phyloP scores from a whole-genome alignment of 2,888 invertebrate genomes.

The Cryptocephalus moraei region DNA sequence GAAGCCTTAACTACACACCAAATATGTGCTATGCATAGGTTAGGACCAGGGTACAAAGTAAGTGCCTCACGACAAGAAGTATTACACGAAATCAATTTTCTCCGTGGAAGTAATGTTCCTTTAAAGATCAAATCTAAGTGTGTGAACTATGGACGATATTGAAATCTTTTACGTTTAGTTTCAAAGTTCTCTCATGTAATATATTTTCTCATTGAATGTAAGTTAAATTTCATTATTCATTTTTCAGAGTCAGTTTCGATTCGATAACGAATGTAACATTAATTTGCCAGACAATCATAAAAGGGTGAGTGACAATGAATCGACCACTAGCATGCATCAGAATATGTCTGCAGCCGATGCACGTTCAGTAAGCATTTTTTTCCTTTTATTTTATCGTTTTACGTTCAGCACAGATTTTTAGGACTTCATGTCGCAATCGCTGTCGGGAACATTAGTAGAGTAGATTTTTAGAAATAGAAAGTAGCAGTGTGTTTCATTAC shows the following conservation, averaged over 20 bases:
- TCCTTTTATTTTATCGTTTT: constrained; percentile 18
- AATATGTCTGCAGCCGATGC: constrained; percentile 34
- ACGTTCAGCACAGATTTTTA: constrained; percentile 3
- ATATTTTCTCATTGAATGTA: constrained; percentile 1
- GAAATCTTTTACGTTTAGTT: neutral
- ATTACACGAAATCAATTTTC: neutral
- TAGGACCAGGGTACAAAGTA: constrained; percentile 98
- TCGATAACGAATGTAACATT: constrained; percentile 98
- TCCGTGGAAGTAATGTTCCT: too few relatives aligned
- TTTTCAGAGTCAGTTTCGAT: constrained; percentile 96
- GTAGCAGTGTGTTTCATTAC: too few relatives aligned
- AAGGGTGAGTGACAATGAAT: constrained; percentile 72
- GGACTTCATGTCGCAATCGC: too few relatives aligned
- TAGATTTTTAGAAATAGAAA: too few relatives aligned
- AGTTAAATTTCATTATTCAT: constrained; percentile 12
- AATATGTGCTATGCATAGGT: constrained; percentile 95
- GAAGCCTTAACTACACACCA: constrained; percentile 96
- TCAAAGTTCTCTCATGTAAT: too few relatives aligned
- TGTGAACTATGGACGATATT: too few relatives aligned
- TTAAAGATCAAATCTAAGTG: too few relatives aligned
- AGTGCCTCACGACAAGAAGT: constrained; percentile 15
- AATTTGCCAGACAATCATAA: constrained; percentile 97
- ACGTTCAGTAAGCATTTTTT: constrained; percentile 49
- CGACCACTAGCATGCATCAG: constrained; percentile 33
- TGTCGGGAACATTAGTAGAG: too few relatives aligned